phyloP scores from a whole-genome alignment of 2,797 vertebrate genomes.

The Notamacropus eugenii region DNA sequence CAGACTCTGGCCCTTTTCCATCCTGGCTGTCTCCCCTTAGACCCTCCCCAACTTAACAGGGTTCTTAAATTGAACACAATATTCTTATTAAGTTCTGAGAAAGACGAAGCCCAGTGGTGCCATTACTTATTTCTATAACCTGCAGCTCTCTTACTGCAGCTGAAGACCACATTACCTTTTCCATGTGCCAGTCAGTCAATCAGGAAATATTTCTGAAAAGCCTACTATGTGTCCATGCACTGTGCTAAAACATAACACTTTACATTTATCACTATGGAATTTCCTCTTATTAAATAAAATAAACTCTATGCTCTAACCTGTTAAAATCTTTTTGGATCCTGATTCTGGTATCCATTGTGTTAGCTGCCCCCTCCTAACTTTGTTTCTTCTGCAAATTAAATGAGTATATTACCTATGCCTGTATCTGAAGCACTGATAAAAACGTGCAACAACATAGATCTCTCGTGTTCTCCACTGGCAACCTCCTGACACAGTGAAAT shows the following conservation, averaged over 20 bases:
- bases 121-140: neutral
- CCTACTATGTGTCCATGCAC: neutral
- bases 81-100: neutral
- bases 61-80: neutral
- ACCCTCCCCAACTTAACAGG: neutral
- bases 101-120: neutral
- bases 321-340: neutral
- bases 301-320: neutral
- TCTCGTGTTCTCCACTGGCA: neutral
- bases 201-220: neutral
- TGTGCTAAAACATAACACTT: neutral
- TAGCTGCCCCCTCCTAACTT: neutral
- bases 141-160: neutral
- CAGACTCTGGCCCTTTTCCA: neutral
- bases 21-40: neutral
- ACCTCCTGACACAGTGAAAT: neutral
- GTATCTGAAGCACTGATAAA: constrained; percentile 40
- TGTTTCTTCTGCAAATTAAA: constrained; percentile 18
- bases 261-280: neutral
- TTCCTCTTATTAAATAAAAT: neutral
- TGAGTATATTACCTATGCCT: constrained; percentile 24
- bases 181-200: neutral
- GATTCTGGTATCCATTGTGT: neutral
- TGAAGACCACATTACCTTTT: neutral
- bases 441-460: constrained; percentile 27